Conservation (phyloP, 2,888 invertebrate species). For the Eueremaeus valkanovi region DNA sequence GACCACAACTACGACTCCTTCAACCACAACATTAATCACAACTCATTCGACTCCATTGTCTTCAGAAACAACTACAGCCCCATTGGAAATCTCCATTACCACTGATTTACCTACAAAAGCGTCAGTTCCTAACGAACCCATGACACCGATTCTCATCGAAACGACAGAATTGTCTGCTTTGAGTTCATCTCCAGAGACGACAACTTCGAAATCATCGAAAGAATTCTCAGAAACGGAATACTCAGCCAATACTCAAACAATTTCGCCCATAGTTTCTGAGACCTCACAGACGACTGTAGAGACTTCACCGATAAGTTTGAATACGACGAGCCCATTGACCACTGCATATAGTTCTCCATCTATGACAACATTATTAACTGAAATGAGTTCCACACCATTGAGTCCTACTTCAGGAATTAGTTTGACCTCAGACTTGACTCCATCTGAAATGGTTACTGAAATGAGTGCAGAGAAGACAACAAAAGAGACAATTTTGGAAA, state of each 20-base stretch:
- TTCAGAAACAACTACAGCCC: not conserved
- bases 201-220: not conserved
- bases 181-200: not conserved
- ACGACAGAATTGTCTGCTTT: not conserved
- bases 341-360: not conserved
- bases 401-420: not conserved
- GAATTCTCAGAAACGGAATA: not conserved
- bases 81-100: too few relatives aligned
- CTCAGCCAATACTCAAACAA: constrained; percentile 11
- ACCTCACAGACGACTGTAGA: not conserved
- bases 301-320: not conserved
- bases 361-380: too few relatives aligned
- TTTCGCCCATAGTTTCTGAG: not conserved
- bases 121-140: not conserved
- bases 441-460: not conserved
- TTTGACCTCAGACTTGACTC: too few relatives aligned
- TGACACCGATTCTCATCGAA: not conserved
- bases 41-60: not conserved
- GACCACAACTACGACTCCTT: not conserved
- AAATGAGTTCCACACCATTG: not conserved
- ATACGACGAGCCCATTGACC: not conserved
- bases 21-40: not conserved
- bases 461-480: not conserved
- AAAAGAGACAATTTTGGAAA: not conserved
- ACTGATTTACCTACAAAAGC: not conserved